Conservation (phyloP, 2,797 vertebrate genomes). For the Hydrolagus colliei region DNA sequence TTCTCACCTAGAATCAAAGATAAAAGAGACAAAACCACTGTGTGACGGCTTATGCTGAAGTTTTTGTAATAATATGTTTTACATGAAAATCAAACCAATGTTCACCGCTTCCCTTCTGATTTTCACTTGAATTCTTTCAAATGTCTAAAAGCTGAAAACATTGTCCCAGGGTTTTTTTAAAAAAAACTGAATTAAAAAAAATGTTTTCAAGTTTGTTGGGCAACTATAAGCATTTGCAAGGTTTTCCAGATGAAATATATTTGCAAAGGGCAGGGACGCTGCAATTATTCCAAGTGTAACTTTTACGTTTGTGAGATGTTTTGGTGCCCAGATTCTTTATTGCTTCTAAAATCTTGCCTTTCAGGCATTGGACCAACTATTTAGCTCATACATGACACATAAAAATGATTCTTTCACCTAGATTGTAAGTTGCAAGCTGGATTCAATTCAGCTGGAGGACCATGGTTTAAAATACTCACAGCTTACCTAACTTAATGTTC, state of each 20-base stretch:
- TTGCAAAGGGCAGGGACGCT: neutral
- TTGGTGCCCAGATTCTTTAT: neutral
- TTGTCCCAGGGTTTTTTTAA: neutral
- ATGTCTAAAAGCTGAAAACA: too few species aligned
- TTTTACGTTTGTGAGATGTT: neutral
- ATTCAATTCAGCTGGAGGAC: constrained; percentile 8
- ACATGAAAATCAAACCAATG: neutral
- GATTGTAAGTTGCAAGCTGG: neutral
- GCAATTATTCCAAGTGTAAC: too few species aligned
- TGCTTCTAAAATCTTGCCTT: neutral
- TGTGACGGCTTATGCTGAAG: neutral
- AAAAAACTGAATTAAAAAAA: neutral
- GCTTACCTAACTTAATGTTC: neutral
- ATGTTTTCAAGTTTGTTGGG: neutral
- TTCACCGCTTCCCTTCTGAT: too few species aligned
- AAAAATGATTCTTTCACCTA: neutral
- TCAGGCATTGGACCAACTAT: neutral
- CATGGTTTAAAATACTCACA: neutral
- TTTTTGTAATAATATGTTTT: neutral
- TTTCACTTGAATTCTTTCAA: too few species aligned
- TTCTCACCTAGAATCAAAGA: constrained; percentile 14
- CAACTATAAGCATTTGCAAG: neutral
- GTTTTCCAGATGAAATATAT: neutral
- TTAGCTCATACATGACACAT: neutral
- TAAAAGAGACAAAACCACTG: neutral